Base-by-base conservation (phyloP, 2,888 invertebrate genomes). In the Patella depressa region DNA sequence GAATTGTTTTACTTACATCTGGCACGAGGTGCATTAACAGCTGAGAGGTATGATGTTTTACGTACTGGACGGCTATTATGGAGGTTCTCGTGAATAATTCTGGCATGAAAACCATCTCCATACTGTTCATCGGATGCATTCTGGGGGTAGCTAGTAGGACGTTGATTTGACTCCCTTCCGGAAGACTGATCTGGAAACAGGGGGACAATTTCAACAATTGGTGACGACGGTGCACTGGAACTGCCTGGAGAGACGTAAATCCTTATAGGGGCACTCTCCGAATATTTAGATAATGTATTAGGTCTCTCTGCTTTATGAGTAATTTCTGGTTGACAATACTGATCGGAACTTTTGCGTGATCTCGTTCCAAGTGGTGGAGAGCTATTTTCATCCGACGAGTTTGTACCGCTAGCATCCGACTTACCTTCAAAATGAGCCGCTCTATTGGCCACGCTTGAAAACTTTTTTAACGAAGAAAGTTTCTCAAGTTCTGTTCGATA, bases 401-500 rank as follows among this genome's bases (percentile, higher is more conserved):
- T 65, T 9, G 65, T 65, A 14, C 19, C 65, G 24, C 65, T 65
- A 24, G 65, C 65, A 65, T 79, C 80, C 12, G 81, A 79, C 59
- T 85, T 86, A 72, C 75, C 75, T 80, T 92, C 91, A 86, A 90
- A 91, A 24, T 87, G 87, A 17, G 91, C 91, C 14, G 90, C 84
- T 11, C 91, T 83, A 24, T 85, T 80, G 9, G 89, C 88, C 19
- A 92, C 89, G 75, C 90, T 89, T 24, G 88, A 89, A 73, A 88
- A 88, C 73, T 88, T 89, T 79, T 85, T 88, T 80, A 81, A 95
- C 94, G 87, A 84, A 1, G 87, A 84, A n/a, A 88, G 84, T 81
- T 87, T 88, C 73, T 88, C 85, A 65, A 89, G 84, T 79, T 89
- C 89, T 19, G 86, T 84, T 83, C 85, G 88, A 75, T 85, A 86